These are phyloP conservation scores for Electrona antarctica DNA, from an alignment of 2,113 vertebrate genomes.

Conservation along the genomic window DNA sequence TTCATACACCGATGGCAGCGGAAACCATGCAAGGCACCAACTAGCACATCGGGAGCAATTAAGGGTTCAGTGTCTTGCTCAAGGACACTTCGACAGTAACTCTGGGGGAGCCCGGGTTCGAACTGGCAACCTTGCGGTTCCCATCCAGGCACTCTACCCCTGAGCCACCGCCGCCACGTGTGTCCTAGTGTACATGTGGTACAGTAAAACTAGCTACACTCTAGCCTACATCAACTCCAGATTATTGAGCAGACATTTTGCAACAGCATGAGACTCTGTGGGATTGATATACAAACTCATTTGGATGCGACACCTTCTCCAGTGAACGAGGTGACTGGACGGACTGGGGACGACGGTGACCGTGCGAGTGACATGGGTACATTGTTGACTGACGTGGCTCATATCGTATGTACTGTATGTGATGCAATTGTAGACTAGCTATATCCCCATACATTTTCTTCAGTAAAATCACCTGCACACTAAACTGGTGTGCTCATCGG, in stretches of 20 bases:
- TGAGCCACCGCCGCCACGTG: too few relatives aligned
- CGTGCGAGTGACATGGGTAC: conserved; percentile 30
- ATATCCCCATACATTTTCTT: conserved; percentile 54
- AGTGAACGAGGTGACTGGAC: conserved; percentile 1
- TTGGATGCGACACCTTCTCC: conserved; percentile 14
- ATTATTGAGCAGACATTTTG: conserved; percentile 12
- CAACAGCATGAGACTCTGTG: conserved; percentile 16
- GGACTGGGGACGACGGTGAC: neutral
- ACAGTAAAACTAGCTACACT: conserved; percentile 44
- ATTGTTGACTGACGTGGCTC: conserved; percentile 53
- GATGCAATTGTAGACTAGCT: conserved; percentile 63
- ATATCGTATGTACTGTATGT: conserved; percentile 44
- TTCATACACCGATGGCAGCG: too few relatives aligned
- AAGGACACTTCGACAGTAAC: too few relatives aligned
- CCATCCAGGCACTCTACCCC: too few relatives aligned
- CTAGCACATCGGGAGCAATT: too few relatives aligned
- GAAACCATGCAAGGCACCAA: too few relatives aligned
- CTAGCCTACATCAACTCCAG: conserved; percentile 22
- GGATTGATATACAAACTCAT: conserved; percentile 2
- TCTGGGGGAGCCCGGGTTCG: too few relatives aligned
- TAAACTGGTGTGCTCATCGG: conserved; percentile 51
- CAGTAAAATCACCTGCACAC: conserved; percentile 54
- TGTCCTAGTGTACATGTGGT: conserved; percentile 25
- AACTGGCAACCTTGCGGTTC: too few relatives aligned
- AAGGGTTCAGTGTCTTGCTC: too few relatives aligned